Conservation (phyloP, 1,140 invertebrate genomes). For the Saccostrea echinata region DNA sequence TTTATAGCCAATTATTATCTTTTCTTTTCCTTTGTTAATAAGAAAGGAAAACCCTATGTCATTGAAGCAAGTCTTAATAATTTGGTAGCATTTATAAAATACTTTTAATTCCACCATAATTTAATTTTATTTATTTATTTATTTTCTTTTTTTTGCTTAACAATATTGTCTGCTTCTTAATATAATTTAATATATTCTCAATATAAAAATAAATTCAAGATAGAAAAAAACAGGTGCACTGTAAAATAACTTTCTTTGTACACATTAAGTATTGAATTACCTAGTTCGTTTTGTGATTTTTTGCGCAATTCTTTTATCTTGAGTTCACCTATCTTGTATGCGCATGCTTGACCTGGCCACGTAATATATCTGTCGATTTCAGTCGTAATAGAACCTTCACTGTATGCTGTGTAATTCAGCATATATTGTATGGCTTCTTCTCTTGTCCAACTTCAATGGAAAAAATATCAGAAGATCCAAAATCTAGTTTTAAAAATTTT, state of each 20-base stretch:
- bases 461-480: not conserved
- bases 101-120: too few species aligned
- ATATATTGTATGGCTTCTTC: slow-evolving; percentile 79
- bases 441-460: slow-evolving; percentile 56
- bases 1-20: not conserved
- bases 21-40: too few species aligned
- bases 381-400: slow-evolving; percentile 61
- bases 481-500: not conserved
- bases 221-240: too few species aligned
- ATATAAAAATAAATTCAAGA: too few species aligned
- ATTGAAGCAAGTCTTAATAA: too few species aligned
- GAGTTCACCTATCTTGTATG: slow-evolving; percentile 81
- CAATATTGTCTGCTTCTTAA: too few species aligned
- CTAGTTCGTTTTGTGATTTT: slow-evolving; percentile 76
- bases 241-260: too few species aligned
- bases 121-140: too few species aligned
- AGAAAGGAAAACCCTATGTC: too few species aligned
- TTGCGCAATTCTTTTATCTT: slow-evolving; percentile 79
- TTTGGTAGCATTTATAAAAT: too few species aligned
- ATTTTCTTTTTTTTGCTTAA: too few species aligned
- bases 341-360: slow-evolving; percentile 80
- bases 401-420: slow-evolving; percentile 73
- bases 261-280: slow-evolving; percentile 56
- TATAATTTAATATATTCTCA: too few species aligned
- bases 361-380: slow-evolving; percentile 81